phyloP scores from a whole-genome alignment of 2,888 invertebrate species.

The Acrocyrtus sp. region DNA sequence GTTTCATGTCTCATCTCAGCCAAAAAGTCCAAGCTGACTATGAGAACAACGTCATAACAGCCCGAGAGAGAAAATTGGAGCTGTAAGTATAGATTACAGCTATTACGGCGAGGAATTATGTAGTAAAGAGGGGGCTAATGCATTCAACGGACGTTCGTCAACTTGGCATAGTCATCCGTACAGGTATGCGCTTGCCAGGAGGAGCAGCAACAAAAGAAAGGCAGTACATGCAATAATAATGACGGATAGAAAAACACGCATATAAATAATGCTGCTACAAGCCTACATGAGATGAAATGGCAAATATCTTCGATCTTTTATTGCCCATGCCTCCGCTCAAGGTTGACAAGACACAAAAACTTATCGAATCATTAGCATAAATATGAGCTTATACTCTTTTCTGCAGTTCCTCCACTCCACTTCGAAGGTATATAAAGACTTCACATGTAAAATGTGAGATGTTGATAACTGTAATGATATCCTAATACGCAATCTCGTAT shows the following conservation, averaged over 20 bases:
- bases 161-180: not conserved
- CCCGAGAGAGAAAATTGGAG: not conserved
- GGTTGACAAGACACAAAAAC: not conserved
- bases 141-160: not conserved
- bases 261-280: too few species aligned
- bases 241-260: not conserved
- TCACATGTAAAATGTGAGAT: constrained; percentile 3
- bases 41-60: not conserved
- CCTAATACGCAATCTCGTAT: constrained; percentile 25
- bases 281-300: too few species aligned
- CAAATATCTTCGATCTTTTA: not conserved
- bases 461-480: constrained; percentile 5
- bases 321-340: too few species aligned
- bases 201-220: not conserved
- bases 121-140: not conserved
- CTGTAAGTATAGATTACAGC: not conserved
- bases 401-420: too few species aligned
- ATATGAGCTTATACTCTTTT: too few species aligned
- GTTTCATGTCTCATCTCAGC: not conserved
- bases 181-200: not conserved
- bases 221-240: too few species aligned
- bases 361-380: not conserved
- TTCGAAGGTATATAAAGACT: too few species aligned
- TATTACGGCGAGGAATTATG: not conserved
- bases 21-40: too few species aligned